Conservation (phyloP, 2,113 vertebrate genomes). For the Sciurus niger region DNA sequence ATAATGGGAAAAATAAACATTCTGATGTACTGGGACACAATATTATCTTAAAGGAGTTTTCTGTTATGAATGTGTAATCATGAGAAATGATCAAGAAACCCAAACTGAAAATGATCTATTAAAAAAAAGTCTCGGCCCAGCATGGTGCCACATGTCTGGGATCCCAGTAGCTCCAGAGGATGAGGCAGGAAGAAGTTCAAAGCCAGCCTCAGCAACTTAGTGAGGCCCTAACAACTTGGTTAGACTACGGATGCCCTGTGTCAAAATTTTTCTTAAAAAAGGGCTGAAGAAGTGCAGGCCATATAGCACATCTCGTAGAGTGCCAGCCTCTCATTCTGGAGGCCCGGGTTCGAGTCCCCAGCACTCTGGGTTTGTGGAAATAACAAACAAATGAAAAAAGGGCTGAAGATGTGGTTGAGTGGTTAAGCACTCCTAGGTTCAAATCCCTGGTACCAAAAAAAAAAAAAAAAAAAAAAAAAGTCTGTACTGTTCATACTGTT, state of each 20-base stretch:
- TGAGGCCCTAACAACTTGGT: neutral
- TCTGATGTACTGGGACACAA: neutral
- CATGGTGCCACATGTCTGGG: no score
- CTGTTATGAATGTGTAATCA: neutral
- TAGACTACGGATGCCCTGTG: neutral
- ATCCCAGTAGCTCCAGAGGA: neutral
- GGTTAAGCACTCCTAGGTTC: neutral
- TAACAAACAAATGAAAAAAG: no score
- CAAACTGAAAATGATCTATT: neutral
- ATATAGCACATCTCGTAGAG: no score
- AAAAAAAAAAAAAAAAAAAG: neutral
- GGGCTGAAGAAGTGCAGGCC: no score
- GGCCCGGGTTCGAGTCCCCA: no score
- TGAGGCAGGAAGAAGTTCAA: neutral
- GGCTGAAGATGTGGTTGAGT: no score
- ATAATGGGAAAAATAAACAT: neutral
- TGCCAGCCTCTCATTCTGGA: no score
- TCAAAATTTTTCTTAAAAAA: neutral
- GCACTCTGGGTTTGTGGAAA: no score
- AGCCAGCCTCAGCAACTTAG: neutral
- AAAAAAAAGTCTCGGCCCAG: neutral
- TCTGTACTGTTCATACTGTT: neutral
- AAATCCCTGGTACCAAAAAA: neutral
- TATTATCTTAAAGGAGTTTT: neutral
- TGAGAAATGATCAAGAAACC: neutral